phyloP scores from a whole-genome alignment of 23 tunicate genomes.

The Oikopleura albicans region DNA sequence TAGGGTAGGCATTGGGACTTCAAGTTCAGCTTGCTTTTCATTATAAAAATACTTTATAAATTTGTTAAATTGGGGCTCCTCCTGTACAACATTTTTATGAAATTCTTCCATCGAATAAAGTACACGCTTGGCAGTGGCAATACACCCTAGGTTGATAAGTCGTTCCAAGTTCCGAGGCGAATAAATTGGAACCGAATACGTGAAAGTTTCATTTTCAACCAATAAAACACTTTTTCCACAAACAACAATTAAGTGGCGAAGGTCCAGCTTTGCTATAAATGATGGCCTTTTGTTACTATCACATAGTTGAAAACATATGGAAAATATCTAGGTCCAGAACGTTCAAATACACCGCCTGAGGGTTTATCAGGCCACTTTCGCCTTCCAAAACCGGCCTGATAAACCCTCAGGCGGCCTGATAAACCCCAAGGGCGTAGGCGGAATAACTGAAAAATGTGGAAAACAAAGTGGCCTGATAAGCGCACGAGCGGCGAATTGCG shows the following conservation, averaged over 20 bases:
- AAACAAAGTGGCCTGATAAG: no score
- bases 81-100: not conserved
- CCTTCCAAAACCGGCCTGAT: no score
- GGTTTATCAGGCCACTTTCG: no score
- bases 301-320: not conserved
- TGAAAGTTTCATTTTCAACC: not conserved
- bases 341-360: no score
- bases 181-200: not conserved
- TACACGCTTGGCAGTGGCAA: not conserved
- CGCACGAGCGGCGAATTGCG: no score
- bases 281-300: not conserved
- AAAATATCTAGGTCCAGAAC: no score
- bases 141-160: not conserved
- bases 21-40: not conserved
- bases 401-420: no score
- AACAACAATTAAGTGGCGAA: not conserved
- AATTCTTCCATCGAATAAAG: not conserved
- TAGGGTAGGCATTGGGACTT: not conserved
- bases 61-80: not conserved
- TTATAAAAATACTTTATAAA: not conserved
- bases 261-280: not conserved
- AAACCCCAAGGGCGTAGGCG: no score
- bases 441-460: no score
- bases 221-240: not conserved
- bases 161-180: not conserved